These are phyloP conservation scores for Chironomus striatipennis DNA, from an alignment of 1,140 invertebrate genomes.

Conservation along the genomic window DNA sequence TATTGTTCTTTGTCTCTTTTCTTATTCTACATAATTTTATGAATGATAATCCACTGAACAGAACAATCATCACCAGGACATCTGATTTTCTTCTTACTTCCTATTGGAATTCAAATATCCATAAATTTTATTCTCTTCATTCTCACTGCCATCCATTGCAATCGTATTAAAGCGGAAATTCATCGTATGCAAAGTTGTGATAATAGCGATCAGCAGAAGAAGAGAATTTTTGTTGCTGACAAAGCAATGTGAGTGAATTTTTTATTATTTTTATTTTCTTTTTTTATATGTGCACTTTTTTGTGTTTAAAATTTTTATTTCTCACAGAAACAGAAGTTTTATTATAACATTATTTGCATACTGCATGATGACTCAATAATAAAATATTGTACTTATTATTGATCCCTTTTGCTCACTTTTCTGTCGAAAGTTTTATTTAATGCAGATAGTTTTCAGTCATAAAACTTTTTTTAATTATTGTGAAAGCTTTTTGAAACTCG, in stretches of 20 bases:
- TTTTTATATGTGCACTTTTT: neutral
- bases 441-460: too few relatives aligned
- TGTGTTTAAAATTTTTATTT: neutral
- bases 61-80: constrained; percentile 39
- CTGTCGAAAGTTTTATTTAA: too few relatives aligned
- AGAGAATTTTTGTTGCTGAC: constrained; percentile 50
- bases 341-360: constrained; percentile 8
- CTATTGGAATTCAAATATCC: constrained; percentile 50
- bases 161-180: constrained; percentile 58
- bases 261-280: neutral
- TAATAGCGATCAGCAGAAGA: constrained; percentile 42
- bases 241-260: constrained; percentile 49
- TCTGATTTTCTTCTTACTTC: constrained; percentile 53
- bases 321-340: neutral
- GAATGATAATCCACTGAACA: constrained; percentile 21
- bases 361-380: neutral
- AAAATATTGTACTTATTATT: neutral
- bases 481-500: too few relatives aligned
- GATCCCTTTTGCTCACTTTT: neutral
- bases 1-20: too few relatives aligned
- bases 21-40: too few relatives aligned
- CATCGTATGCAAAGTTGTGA: constrained; percentile 48
- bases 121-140: constrained; percentile 58
- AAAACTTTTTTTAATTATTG: too few relatives aligned
- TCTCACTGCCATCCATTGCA: constrained; percentile 55